Percentiles rank a stretch among this genome's conserved stretches.
phyloP scores from a whole-genome alignment of 2,797 vertebrate genomes.

The Salarias fasciatus region DNA sequence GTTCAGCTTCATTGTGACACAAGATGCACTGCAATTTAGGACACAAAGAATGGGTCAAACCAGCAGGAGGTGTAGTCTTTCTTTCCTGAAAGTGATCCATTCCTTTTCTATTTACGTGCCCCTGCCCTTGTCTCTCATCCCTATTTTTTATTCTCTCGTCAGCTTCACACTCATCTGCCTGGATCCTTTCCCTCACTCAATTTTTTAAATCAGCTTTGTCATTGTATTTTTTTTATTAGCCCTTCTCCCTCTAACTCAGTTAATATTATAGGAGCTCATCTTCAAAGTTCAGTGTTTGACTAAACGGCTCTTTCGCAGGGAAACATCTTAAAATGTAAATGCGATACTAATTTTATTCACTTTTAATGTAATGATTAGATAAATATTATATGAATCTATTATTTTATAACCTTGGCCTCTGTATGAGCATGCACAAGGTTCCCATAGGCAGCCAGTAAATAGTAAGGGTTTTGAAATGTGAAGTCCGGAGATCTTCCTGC shows the following conservation, averaged over 20 bases:
- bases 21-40: conserved; percentile 71
- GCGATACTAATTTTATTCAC: not conserved
- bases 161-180: conserved; percentile 19
- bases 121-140: conserved; percentile 22
- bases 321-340: not conserved
- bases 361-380: too few relatives aligned
- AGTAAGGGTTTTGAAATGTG: too few relatives aligned
- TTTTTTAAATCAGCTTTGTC: not conserved
- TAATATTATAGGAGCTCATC: conserved; percentile 33
- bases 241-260: conserved; percentile 19
- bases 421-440: too few relatives aligned
- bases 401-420: too few relatives aligned
- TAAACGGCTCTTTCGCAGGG: conserved; percentile 26
- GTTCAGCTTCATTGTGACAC: conserved; percentile 59
- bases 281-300: conserved; percentile 22
- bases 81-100: conserved; percentile 44
- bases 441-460: too few relatives aligned
- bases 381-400: too few relatives aligned
- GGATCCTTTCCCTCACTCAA: conserved; percentile 9
- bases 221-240: conserved; percentile 5
- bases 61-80: conserved; percentile 51
- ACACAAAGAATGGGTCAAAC: conserved; percentile 71
- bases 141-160: conserved; percentile 26
- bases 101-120: conserved; percentile 35
- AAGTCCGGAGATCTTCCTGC: too few relatives aligned